Percentiles rank a stretch among this genome's conserved stretches.
phyloP scores from a whole-genome alignment of 37 sponge, comb jelly and placozoan species.

The Axinella damicornis region DNA sequence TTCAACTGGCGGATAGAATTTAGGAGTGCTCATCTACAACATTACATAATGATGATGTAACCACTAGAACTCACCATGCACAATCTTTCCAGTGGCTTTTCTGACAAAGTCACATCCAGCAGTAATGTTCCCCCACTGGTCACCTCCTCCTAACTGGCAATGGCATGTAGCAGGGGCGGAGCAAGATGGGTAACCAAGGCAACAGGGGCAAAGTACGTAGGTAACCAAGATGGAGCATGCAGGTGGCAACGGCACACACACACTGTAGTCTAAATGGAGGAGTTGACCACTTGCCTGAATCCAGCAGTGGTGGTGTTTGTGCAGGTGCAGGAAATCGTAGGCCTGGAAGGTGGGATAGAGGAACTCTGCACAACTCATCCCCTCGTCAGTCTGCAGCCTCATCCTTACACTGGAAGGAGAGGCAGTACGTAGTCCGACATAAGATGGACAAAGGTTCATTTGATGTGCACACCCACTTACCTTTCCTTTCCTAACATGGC shows the following conservation, averaged over 20 bases:
- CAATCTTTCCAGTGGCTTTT: conserved; percentile 36
- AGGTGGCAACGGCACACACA: background rate
- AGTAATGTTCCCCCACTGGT: conserved; percentile 90
- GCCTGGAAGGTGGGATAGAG: conserved; percentile 84
- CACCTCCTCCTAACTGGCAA: conserved; percentile 82
- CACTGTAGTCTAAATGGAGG: no score
- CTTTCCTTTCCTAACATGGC: conserved; percentile 72
- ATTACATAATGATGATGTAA: no score
- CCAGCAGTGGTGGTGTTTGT: conserved; percentile 61
- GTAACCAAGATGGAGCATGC: background rate
- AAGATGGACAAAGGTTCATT: no score
- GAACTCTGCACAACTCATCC: conserved; percentile 84
- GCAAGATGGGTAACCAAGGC: background rate
- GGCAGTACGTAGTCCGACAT: background rate
- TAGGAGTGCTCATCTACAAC: no score
- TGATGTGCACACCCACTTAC: conserved; percentile 15
- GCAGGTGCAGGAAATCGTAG: conserved; percentile 80
- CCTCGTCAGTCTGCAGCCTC: conserved; percentile 48
- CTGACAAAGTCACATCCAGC: conserved; percentile 73
- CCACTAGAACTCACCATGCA: conserved; percentile 60
- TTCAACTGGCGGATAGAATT: no score
- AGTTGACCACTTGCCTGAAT: conserved; percentile 58
- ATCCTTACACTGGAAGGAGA: conserved; percentile 63
- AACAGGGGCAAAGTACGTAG: background rate
- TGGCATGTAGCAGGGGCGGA: background rate